These are phyloP conservation scores for Tolmerus cingulatus DNA, from an alignment of 2,888 invertebrate species.

Conservation along the genomic window DNA sequence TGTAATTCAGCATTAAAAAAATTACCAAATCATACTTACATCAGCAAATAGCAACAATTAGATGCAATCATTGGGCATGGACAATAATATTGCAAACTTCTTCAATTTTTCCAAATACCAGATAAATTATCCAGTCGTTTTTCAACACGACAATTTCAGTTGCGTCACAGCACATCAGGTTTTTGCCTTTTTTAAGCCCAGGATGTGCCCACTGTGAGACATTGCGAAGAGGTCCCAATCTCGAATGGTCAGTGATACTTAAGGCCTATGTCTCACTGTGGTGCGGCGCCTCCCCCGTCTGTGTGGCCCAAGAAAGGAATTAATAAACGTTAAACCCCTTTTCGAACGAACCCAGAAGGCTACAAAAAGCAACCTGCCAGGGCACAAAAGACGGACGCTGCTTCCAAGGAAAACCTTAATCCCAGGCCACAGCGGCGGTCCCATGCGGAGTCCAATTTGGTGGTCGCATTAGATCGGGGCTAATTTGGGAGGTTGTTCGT, in stretches of 20 bases:
- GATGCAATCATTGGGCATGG: background rate
- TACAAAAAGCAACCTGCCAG: background rate
- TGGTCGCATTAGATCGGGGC: constrained; percentile 29
- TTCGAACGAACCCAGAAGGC: background rate
- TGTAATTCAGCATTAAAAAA: background rate
- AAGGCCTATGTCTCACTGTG: background rate
- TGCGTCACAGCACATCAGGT: background rate
- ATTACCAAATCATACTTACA: background rate
- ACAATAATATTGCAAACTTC: background rate
- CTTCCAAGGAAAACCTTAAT: background rate
- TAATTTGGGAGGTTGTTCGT: constrained; percentile 22
- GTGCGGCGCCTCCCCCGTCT: background rate
- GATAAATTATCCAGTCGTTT: background rate
- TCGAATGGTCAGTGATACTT: background rate
- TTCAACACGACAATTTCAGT: background rate
- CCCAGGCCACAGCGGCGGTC: background rate
- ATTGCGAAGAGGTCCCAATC: background rate
- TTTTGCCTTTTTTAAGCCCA: background rate
- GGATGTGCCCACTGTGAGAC: background rate
- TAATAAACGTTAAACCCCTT: constrained; percentile 9
- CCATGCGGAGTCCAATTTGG: constrained; percentile 33
- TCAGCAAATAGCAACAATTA: background rate
- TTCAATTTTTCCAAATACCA: background rate
- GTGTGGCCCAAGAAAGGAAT: background rate
- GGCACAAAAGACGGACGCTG: background rate